Evolutionary conservation across 2,797 vertebrate genomes (phyloP).

Genomic region (Clangula hyemalis): DNA sequence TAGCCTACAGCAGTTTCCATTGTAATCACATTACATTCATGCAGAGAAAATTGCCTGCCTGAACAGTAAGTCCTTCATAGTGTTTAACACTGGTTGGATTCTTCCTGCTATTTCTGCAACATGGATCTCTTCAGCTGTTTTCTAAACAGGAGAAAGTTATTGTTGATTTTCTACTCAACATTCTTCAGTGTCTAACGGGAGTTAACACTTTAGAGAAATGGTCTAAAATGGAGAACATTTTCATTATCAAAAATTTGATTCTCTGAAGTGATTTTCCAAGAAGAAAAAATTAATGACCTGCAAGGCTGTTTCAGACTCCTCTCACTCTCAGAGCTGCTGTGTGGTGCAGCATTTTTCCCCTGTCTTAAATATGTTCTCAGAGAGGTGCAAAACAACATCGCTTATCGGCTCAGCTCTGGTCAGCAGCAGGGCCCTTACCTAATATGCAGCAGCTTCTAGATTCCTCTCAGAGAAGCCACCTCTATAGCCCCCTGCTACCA

Average conservation of each 20-base stretch:
- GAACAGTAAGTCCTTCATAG: constrained; percentile 18
- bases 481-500: too few relatives aligned
- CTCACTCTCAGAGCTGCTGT: too few relatives aligned
- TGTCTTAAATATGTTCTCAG: too few relatives aligned
- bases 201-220: background rate
- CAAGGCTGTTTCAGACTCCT: too few relatives aligned
- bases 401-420: too few relatives aligned
- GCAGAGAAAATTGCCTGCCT: constrained; percentile 53
- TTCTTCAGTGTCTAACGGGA: background rate
- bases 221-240: background rate
- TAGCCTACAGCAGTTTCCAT: constrained; percentile 55
- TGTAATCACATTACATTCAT: constrained; percentile 67
- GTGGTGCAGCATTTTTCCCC: too few relatives aligned
- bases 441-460: too few relatives aligned
- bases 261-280: background rate
- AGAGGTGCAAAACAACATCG: too few relatives aligned
- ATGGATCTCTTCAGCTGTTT: background rate
- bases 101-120: constrained; percentile 20
- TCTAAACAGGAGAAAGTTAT: background rate
- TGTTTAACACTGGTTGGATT: constrained; percentile 39
- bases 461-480: too few relatives aligned
- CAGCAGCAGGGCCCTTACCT: too few relatives aligned
- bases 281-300: background rate
- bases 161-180: background rate
- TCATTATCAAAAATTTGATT: background rate